phyloP scores from a whole-genome alignment of 2,113 vertebrate species.

The Plecotus auritus region DNA sequence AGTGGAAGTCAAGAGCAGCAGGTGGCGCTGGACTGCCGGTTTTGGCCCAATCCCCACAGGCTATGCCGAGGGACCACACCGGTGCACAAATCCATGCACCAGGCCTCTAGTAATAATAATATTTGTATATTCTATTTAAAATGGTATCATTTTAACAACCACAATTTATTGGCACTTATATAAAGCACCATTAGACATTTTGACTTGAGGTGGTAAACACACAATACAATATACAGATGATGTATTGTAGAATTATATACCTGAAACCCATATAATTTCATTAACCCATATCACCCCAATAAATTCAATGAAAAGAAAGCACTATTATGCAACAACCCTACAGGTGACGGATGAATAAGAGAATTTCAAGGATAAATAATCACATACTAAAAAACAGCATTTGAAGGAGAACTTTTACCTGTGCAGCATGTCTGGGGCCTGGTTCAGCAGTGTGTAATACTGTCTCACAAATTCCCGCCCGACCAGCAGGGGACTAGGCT shows the following conservation, averaged over 20 bases:
- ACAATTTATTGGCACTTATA: neutral
- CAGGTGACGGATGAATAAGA: neutral
- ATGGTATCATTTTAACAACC: neutral
- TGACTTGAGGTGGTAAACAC: neutral
- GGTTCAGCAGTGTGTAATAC: constrained; percentile 98
- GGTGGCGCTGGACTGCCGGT: too few relatives aligned
- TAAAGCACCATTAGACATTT: neutral
- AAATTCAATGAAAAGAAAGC: neutral
- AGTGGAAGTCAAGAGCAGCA: too few relatives aligned
- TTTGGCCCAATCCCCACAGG: too few relatives aligned
- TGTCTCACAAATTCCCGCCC: constrained; percentile 99
- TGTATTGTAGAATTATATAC: neutral
- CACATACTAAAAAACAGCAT: neutral
- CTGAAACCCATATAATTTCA: neutral
- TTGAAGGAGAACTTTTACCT: constrained; percentile 80
- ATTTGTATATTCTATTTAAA: too few relatives aligned
- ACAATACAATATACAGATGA: neutral
- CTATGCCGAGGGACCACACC: too few relatives aligned
- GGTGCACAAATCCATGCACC: too few relatives aligned
- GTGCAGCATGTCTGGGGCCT: constrained; percentile 98
- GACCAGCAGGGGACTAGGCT: constrained; percentile 99
- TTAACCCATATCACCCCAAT: neutral
- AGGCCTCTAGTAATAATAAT: too few relatives aligned
- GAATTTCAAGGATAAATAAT: neutral
- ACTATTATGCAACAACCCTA: neutral